phyloP scores from a whole-genome alignment of 1,140 invertebrate species.

The Drosophila leontia region DNA sequence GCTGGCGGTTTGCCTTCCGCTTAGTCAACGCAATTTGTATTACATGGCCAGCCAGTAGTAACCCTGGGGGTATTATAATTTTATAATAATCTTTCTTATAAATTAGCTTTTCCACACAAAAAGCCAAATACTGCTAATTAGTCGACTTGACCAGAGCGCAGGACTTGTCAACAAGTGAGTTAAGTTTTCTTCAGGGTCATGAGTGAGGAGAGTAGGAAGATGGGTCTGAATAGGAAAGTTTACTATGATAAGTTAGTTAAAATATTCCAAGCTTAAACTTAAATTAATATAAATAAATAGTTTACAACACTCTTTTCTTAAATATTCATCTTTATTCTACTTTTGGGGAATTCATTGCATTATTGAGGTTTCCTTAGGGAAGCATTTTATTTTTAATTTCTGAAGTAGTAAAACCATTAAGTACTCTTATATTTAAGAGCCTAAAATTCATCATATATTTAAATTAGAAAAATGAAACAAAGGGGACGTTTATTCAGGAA shows the following conservation, averaged over 20 bases:
- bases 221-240: background rate
- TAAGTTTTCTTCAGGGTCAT: background rate
- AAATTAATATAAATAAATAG: background rate
- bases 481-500: no score
- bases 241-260: background rate
- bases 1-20: conserved; percentile 3
- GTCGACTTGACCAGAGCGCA: conserved; percentile 1
- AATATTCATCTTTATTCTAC: background rate
- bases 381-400: no score
- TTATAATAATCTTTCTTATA: conserved; percentile 12
- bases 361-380: no score
- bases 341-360: background rate
- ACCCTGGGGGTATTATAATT: conserved; percentile 12
- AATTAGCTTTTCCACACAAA: conserved; percentile 2
- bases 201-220: no score
- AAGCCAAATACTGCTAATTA: conserved; percentile 16
- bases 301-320: background rate
- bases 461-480: no score
- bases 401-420: no score
- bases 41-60: conserved; percentile 8
- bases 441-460: no score
- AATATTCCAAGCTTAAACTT: no score
- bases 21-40: conserved; percentile 22
- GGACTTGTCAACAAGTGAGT: background rate
- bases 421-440: no score